Evolutionary conservation across 1,140 invertebrate genomes (phyloP).

Genomic region (Eubasilissa regina): DNA sequence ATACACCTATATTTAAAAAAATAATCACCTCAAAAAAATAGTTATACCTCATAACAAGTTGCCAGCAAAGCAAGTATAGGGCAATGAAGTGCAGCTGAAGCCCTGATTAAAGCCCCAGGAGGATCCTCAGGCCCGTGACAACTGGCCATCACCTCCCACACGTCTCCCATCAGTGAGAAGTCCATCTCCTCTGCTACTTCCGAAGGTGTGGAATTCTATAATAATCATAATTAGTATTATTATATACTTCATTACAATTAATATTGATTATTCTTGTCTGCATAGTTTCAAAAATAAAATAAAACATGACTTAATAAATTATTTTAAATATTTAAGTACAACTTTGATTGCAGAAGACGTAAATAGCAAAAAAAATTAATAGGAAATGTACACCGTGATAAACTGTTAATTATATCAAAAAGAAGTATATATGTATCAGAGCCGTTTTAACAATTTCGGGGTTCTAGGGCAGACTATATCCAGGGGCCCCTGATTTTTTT

Average conservation of each 20-base stretch:
- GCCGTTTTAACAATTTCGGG: too few relatives aligned
- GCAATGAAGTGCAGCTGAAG: constrained; percentile 72
- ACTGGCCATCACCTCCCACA: constrained; percentile 76
- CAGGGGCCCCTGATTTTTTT: too few relatives aligned
- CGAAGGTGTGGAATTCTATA: not conserved
- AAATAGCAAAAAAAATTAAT: too few relatives aligned
- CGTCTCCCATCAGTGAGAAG: constrained; percentile 67
- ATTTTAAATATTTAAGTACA: too few relatives aligned
- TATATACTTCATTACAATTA: not conserved
- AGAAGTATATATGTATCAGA: too few relatives aligned
- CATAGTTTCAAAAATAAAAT: too few relatives aligned
- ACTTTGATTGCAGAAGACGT: too few relatives aligned
- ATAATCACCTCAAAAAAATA: not conserved
- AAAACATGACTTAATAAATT: too few relatives aligned
- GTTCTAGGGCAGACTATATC: too few relatives aligned
- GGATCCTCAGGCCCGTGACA: constrained; percentile 80
- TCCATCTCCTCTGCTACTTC: constrained; percentile 18
- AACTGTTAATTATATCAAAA: too few relatives aligned
- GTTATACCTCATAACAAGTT: constrained; percentile 78
- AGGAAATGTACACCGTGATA: too few relatives aligned
- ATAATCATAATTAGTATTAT: not conserved
- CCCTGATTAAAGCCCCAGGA: constrained; percentile 74
- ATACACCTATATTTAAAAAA: too few relatives aligned
- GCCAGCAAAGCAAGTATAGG: constrained; percentile 77
- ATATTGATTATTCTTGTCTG: not conserved